These are phyloP conservation scores for Aythya baeri DNA, from an alignment of 2,113 vertebrate species.

Conservation along the genomic window DNA sequence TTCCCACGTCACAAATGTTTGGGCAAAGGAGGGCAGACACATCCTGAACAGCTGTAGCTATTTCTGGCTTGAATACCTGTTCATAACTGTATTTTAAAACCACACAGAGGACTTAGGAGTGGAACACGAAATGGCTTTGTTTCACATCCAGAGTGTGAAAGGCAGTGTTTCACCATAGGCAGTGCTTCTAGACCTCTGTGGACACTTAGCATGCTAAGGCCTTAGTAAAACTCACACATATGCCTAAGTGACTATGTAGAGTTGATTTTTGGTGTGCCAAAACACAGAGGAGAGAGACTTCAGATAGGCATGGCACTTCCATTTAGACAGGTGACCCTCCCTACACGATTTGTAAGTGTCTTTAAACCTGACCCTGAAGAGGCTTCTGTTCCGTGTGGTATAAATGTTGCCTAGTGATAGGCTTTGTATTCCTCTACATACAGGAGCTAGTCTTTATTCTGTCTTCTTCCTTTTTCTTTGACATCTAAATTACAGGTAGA, in stretches of 20 bases:
- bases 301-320: background rate
- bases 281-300: background rate
- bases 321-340: background rate
- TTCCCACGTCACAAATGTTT: background rate
- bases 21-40: background rate
- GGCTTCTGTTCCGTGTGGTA: background rate
- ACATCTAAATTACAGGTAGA: background rate
- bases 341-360: too few relatives aligned
- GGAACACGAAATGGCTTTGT: accelerated
- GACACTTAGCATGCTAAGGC: background rate
- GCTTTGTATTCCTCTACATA: background rate
- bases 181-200: background rate
- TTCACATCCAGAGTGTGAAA: background rate
- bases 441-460: background rate
- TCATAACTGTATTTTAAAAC: background rate
- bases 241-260: accelerated
- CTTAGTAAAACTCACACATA: background rate
- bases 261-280: background rate
- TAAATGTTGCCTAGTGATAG: background rate
- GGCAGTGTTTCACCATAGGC: background rate
- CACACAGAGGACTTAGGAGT: background rate
- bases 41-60: background rate
- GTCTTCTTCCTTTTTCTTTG: background rate
- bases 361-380: background rate
- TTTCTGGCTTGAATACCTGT: background rate